These are phyloP conservation scores for Agapornis canus DNA, from an alignment of 2,797 vertebrate genomes.

Conservation along the genomic window DNA sequence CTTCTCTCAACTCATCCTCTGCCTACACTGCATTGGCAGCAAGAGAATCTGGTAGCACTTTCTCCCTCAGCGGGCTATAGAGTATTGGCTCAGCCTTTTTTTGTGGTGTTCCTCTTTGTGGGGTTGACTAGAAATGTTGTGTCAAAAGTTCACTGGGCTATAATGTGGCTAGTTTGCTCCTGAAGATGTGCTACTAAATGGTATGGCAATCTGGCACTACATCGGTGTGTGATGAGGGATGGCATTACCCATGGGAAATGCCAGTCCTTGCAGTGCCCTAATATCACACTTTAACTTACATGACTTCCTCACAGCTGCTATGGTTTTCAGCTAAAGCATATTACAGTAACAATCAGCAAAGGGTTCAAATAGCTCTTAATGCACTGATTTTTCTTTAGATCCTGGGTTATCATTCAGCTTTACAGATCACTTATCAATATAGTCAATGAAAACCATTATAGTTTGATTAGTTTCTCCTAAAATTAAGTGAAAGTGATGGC, in stretches of 20 bases:
- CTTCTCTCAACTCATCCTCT: not conserved
- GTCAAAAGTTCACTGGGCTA: not conserved
- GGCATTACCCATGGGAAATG: not conserved
- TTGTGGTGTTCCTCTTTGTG: rapidly evolving
- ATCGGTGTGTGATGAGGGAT: not conserved
- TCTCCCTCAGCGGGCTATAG: not conserved
- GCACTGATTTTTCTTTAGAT: not conserved
- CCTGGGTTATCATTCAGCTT: not conserved
- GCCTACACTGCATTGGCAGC: not conserved
- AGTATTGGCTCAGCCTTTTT: not conserved
- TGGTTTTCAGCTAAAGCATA: not conserved
- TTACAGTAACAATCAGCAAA: not conserved
- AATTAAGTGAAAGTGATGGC: not conserved
- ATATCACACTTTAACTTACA: not conserved
- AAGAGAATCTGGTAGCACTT: not conserved
- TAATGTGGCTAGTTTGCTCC: not conserved
- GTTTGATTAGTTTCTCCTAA: not conserved
- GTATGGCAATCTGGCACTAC: not conserved
- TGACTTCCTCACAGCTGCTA: not conserved
- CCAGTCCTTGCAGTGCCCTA: not conserved
- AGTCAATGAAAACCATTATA: not conserved
- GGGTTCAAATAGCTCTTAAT: not conserved
- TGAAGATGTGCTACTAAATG: not conserved
- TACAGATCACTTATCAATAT: not conserved
- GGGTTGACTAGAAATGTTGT: not conserved